These are phyloP conservation scores for Drosophila subpulchrella DNA, from an alignment of 1,140 invertebrate genomes.

Conservation along the genomic window DNA sequence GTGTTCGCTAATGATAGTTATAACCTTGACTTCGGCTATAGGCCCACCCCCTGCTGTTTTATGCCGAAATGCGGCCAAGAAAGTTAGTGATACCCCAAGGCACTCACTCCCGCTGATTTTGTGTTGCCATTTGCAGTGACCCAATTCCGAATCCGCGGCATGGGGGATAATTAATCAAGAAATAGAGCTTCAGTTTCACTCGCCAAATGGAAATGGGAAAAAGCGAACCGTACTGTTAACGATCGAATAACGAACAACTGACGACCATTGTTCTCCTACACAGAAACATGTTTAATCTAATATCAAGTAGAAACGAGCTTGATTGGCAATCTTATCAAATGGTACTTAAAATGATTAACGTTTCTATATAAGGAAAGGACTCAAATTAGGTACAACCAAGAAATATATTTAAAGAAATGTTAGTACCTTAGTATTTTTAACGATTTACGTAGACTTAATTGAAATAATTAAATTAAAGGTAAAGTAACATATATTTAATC, in stretches of 20 bases:
- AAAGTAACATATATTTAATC: too few species aligned
- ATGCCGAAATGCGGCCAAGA: conserved; percentile 23
- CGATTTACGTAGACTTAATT: too few species aligned
- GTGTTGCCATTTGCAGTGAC: conserved; percentile 54
- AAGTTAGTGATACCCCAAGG: conserved; percentile 18
- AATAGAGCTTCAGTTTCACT: conserved; percentile 54
- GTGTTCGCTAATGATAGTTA: conserved; percentile 24
- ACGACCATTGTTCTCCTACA: conserved; percentile 39
- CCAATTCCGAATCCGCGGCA: conserved; percentile 37
- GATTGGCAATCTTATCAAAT: conserved; percentile 16
- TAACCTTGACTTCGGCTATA: conserved; percentile 25
- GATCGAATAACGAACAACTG: conserved; percentile 48
- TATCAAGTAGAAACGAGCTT: not conserved
- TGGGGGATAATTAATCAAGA: conserved; percentile 70
- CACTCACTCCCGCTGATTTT: conserved; percentile 35
- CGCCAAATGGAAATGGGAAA: not conserved
- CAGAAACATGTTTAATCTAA: not conserved
- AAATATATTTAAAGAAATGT: too few species aligned
- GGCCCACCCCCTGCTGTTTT: conserved; percentile 10
- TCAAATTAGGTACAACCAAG: too few species aligned
- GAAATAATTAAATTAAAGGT: too few species aligned
- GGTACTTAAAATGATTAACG: not conserved
- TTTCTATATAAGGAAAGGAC: too few species aligned
- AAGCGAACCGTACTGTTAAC: conserved; percentile 10
- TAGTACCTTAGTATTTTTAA: too few species aligned